phyloP scores from a whole-genome alignment of 2,113 vertebrate species.

The Dipodomys spectabilis region DNA sequence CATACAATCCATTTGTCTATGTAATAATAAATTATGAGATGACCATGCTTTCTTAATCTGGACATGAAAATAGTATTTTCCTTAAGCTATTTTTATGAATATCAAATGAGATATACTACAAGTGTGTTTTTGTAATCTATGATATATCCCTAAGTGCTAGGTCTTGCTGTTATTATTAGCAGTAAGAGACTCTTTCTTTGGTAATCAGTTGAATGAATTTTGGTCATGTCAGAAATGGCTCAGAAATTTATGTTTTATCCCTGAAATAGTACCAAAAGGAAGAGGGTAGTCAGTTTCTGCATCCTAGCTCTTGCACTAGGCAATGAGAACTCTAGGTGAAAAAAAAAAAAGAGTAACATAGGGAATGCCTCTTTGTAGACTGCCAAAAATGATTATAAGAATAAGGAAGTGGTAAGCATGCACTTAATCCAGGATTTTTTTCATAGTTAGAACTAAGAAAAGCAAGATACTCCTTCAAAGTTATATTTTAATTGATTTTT shows the following conservation, averaged over 20 bases:
- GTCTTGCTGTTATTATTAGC: background rate
- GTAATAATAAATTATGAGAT: conserved; percentile 6
- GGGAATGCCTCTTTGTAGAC: background rate
- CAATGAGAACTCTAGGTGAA: background rate
- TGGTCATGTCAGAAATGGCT: background rate
- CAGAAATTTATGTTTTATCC: background rate
- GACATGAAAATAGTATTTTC: background rate
- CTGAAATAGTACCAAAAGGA: background rate
- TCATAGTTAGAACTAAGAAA: conserved; percentile 28
- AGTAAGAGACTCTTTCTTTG: background rate
- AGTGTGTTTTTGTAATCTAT: background rate
- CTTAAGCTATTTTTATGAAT: background rate
- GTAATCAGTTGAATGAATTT: background rate
- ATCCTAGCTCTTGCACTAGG: background rate
- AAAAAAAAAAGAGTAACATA: background rate
- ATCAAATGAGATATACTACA: background rate
- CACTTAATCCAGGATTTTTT: background rate
- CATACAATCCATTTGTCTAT: background rate
- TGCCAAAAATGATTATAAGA: background rate
- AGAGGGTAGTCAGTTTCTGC: background rate
- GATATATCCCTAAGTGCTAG: background rate
- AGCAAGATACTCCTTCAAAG: conserved; percentile 4
- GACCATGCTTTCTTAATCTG: background rate
- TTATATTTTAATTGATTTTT: conserved; percentile 48
- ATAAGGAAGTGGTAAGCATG: background rate